These are phyloP conservation scores for Lamellibrachia columna DNA, from an alignment of 2,888 invertebrate species.

Conservation along the genomic window DNA sequence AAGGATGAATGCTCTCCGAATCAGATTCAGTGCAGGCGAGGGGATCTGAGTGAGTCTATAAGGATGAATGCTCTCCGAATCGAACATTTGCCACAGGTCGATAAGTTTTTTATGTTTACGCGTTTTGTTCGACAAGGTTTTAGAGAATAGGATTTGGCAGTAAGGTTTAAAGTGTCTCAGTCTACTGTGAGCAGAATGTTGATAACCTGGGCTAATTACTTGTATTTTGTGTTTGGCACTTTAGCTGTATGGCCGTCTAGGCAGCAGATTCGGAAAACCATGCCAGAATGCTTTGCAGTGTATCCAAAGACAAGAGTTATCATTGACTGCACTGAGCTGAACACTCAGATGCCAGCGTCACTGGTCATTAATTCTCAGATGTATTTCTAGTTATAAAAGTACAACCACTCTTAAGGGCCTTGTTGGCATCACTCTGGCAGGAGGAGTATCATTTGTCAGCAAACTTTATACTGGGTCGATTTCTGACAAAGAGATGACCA, in stretches of 20 bases:
- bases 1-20: no score
- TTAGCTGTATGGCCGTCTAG: background rate
- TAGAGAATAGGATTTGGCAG: background rate
- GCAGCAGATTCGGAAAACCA: background rate
- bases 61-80: background rate
- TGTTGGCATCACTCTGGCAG: slow-evolving; percentile 33
- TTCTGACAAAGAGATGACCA: slow-evolving; percentile 36
- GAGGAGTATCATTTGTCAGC: slow-evolving; percentile 34
- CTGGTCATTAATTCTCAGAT: background rate
- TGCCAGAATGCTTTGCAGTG: slow-evolving; percentile 24
- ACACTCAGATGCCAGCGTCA: slow-evolving; percentile 29
- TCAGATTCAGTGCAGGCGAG: background rate
- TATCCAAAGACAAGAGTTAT: slow-evolving; percentile 36
- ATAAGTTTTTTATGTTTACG: background rate
- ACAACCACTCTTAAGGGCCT: slow-evolving; percentile 32
- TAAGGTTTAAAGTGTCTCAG: background rate
- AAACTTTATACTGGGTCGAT: slow-evolving; percentile 30
- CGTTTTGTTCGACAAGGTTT: background rate
- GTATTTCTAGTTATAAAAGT: background rate
- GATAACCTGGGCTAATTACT: background rate
- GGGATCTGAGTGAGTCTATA: background rate
- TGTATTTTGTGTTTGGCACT: background rate
- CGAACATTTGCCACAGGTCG: background rate
- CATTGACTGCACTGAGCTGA: slow-evolving; percentile 37
- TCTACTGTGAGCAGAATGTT: background rate